These are phyloP conservation scores for Sinelater perroti DNA, from an alignment of 2,888 invertebrate genomes.

Conservation along the genomic window DNA sequence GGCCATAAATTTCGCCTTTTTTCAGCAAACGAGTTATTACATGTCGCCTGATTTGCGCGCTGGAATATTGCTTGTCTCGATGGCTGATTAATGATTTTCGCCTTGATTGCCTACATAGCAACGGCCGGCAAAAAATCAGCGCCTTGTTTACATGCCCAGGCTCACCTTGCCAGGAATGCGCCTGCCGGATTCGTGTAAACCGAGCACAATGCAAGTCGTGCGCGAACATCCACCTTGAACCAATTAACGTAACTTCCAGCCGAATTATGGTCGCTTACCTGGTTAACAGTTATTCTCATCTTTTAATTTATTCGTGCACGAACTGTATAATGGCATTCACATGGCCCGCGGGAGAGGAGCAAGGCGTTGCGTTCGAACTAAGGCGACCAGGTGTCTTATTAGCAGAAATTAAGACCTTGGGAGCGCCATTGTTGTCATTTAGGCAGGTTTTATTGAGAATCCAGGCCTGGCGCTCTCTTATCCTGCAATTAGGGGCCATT, in stretches of 20 bases:
- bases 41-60: too few species aligned
- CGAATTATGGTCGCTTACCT: slow-evolving; percentile 15
- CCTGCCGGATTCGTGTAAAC: slow-evolving; percentile 20
- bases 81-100: neutral
- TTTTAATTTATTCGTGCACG: slow-evolving; percentile 14
- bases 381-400: too few species aligned
- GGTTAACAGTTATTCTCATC: slow-evolving; percentile 27
- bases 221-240: slow-evolving; percentile 37
- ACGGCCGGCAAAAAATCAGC: slow-evolving; percentile 4
- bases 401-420: slow-evolving; percentile 12
- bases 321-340: too few species aligned
- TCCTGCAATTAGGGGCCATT: slow-evolving; percentile 12
- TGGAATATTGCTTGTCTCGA: too few species aligned
- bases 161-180: slow-evolving; percentile 34
- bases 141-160: slow-evolving; percentile 16
- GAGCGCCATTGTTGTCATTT: slow-evolving; percentile 13
- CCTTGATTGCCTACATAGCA: slow-evolving; percentile 2
- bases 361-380: too few species aligned
- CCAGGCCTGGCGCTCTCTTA: too few species aligned
- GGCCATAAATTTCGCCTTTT: too few species aligned
- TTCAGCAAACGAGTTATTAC: too few species aligned
- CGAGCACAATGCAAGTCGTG: slow-evolving; percentile 30
- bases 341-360: too few species aligned
- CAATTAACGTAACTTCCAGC: slow-evolving; percentile 28
- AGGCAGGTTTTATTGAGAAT: too few species aligned